Base-by-base conservation (phyloP, 2,113 vertebrate species). In the Prunella himalayana region DNA sequence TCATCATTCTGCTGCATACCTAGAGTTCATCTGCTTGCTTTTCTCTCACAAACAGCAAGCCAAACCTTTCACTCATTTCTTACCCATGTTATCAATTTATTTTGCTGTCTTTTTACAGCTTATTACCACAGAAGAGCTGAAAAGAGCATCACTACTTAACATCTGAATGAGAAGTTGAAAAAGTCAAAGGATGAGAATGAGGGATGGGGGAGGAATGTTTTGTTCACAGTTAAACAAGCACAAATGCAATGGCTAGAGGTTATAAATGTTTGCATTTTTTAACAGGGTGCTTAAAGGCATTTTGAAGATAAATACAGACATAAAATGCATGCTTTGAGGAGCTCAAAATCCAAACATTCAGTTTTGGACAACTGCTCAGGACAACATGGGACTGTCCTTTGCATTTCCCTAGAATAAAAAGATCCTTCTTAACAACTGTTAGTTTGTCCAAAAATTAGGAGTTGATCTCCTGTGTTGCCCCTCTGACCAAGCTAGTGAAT, bases 261-360 rank as follows among this genome's bases (percentile, higher is more conserved):
- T 92, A 27, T 54, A 92, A 81, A 81, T 60, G 47, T 89, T 71
- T 79, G 33, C 57, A 49, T 78, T 94, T 93, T 80, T 91, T 51
- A 84, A 56, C 28, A 41, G 73, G 27, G 49, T 68, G 69, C 53
- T 72, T 53, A 85, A 90, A 90, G 31, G 53, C 41, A 57, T 87
- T 85, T 79, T 93, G 59, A 69, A 91, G 66, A 71, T 71, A 91
- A 92, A 93, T 9, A 11, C 39, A 86, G 60, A 68, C 30, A 81
- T 50, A 60, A 84, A 65, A 44, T 4, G 1, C 19, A 14, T 49
- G 73, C 35, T 71, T 78, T 37, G 41, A 87, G 81, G 20, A 73
- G 9, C 47, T 59, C 30, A 61, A 73, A 91, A 75, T 77, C 51
- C 47, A 88, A 88, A 81, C 20, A 83, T 61, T 72, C 59, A 0